These are phyloP conservation scores for Pandemis heparana DNA, from an alignment of 2,888 invertebrate genomes.

Conservation along the genomic window DNA sequence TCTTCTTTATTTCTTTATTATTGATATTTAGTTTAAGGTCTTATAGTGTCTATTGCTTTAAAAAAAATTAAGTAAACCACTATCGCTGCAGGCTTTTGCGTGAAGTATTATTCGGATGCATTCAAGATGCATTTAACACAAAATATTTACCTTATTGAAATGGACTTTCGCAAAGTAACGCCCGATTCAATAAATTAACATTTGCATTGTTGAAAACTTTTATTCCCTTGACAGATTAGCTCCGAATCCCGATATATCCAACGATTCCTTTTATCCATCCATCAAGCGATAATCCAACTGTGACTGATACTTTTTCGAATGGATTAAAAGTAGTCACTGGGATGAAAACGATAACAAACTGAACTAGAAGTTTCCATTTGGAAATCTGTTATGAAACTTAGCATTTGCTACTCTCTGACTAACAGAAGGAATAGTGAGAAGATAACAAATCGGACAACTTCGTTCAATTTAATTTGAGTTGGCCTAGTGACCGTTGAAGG, in stretches of 20 bases:
- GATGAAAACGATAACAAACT: background rate
- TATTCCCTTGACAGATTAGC: background rate
- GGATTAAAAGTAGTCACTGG: background rate
- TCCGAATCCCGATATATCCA: background rate
- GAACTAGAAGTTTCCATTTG: background rate
- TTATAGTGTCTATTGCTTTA: too few species aligned
- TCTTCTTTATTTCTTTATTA: too few species aligned
- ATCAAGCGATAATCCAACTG: background rate
- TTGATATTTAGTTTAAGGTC: too few species aligned
- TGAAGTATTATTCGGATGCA: too few species aligned
- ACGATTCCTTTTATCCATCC: background rate
- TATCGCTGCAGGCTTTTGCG: too few species aligned
- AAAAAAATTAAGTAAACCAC: too few species aligned
- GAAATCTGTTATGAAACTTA: background rate
- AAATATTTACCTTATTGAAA: too few species aligned
- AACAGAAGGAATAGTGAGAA: background rate
- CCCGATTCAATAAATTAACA: background rate
- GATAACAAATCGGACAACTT: background rate
- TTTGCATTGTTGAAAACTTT: background rate
- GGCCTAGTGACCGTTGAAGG: too few species aligned
- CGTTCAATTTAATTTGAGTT: background rate
- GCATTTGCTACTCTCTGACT: background rate
- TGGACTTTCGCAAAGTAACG: too few species aligned
- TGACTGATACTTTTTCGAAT: background rate
- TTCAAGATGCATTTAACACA: too few species aligned